Evolutionary conservation across 2,888 invertebrate genomes (phyloP), one percentile per base, ranked within the genome.

Genomic region (Camptogramma bilineatum): DNA sequence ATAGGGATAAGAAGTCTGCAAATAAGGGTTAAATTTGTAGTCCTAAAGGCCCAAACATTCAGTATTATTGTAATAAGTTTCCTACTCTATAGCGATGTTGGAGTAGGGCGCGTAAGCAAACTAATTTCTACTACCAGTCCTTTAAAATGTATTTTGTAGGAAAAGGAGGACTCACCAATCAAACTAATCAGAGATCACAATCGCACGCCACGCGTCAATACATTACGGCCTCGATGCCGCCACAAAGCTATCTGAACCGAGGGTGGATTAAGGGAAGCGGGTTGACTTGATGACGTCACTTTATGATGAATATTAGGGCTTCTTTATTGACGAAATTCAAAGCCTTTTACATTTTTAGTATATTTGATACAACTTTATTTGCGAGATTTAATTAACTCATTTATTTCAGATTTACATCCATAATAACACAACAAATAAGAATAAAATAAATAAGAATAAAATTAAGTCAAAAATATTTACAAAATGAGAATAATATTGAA

Each of bases 181-280:
- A 42, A 57, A 48, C 42, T 48, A 44, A 21, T 58, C 58, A 24
- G 2, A 47, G 34, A 24, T 19, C 24, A 31, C 55, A 4, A 54
- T 31, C 54, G 9, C 42, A 28, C 64, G 55, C 24, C 52, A 62
- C 68, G 57, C 59, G 64, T 50, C 62, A 51, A 53, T 52, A 73
- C 70, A 69, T 69, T 72, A 66, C 62, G 55, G 54, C 47, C 64
- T 50, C 68, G 13, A 46, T 47, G 51, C 44, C 42, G 28, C 39
- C 47, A 52, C 66, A 70, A 73, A 73, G 46, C 69, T 59, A 66
- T 72, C 62, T 56, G 62, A 52, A 39, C 19, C 46, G 52, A 55
- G 18, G 51, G 54, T 62, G 62, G 56, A 39, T 47, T 44, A 55
- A 21, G 56, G 52, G 10, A 57, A 54, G 24, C 53, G 48, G 34